Base-by-base conservation (phyloP, 2,113 vertebrate genomes). In the Psophia crepitans region DNA sequence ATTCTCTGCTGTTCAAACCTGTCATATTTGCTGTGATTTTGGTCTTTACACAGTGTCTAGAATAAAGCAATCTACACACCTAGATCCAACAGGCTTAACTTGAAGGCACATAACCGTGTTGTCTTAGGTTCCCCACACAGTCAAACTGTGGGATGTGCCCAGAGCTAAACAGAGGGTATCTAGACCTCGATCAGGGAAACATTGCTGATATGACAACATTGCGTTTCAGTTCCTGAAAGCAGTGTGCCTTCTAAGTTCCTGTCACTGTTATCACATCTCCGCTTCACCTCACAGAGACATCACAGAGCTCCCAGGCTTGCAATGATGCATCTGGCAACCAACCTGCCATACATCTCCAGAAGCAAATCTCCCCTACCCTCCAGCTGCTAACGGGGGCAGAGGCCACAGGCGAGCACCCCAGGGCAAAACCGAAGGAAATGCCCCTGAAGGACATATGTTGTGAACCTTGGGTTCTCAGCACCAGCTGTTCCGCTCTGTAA, bases 371-470 rank as follows among this genome's bases (percentile, higher is more conserved):
- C 30, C n/a, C 14, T 26, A 7, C 63, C 26, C 32, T 84, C 22
- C 41, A 43, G 44, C 26, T 70, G 80, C 49, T 28, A 27, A 57
- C 0, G 0, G 41, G 26, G 2, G 0, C 35, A 16, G 14, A 35
- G 39, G 10, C 30, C 24, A 26, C 44, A 39, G 33, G 8, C 1
- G 0, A 54, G 63, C 6, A 4, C 9, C 7, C 20, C 48, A 18
- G 26, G 21, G 35, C 12, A 51, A 79, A 91, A 23, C 35, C 19
- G n/a, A 24, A 43, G 35, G 28, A 66, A 51, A 26, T 12, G 11
- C 5, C 27, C 12, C 18, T 26, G 28, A 16, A 64, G 66, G 44
- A 19, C 2, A 0, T 23, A 8, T 28, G 9, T 20, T 43, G 15
- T 48, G 54, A 49, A 33, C 35, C 28, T 1, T 11, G n/a, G 26